Percentiles rank a stretch among this genome's conserved stretches.
phyloP scores from a whole-genome alignment of 2,888 invertebrate genomes.

The Limenitis camilla region DNA sequence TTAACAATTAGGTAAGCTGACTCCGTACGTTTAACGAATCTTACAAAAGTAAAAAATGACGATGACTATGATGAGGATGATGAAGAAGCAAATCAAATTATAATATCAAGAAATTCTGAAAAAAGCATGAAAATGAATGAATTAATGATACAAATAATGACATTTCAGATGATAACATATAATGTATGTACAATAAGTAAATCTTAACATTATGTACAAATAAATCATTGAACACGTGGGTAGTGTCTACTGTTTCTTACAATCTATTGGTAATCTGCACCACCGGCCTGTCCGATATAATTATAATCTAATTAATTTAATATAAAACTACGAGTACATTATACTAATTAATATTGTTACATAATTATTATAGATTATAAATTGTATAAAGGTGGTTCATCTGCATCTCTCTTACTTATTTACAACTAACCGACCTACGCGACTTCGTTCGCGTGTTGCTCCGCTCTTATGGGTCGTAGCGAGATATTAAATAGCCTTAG shows the following conservation, averaged over 20 bases:
- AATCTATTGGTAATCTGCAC: constrained; percentile 72
- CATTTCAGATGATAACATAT: not conserved
- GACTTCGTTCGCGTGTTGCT: no score
- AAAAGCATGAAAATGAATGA: not conserved
- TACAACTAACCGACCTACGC: no score
- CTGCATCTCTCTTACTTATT: no score
- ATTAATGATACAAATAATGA: not conserved
- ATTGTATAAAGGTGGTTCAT: no score
- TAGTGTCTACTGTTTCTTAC: constrained; percentile 48
- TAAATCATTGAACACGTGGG: constrained; percentile 57
- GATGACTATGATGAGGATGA: not conserved
- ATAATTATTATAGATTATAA: not conserved
- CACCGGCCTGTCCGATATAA: constrained; percentile 60
- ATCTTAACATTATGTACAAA: constrained; percentile 34
- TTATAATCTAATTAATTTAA: constrained; percentile 20
- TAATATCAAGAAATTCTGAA: not conserved
- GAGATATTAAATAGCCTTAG: no score
- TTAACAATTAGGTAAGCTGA: constrained; percentile 25
- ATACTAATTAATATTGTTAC: not conserved
- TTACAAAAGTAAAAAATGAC: not conserved
- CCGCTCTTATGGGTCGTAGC: no score
- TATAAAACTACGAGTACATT: not conserved
- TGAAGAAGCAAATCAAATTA: not conserved
- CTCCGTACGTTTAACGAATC: constrained; percentile 18
- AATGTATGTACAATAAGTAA: constrained; percentile 16